Conservation (phyloP, 2,113 vertebrate genomes). For the Dromiciops gliroides region DNA sequence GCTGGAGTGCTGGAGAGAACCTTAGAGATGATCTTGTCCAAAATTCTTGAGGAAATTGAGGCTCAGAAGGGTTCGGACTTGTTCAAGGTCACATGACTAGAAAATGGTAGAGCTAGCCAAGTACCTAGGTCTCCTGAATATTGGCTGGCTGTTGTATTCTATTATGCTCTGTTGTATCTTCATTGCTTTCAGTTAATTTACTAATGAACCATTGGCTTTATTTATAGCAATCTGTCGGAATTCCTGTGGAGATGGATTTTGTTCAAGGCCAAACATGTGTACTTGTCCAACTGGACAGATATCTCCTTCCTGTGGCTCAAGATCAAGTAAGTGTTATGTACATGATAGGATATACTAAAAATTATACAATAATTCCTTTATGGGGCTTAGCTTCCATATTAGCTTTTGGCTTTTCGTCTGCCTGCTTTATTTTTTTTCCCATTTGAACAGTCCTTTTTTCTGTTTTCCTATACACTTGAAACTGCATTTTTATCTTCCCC, state of each 20-base stretch:
- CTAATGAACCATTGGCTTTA: constrained; percentile 73
- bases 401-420: constrained; percentile 61
- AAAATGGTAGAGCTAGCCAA: not conserved
- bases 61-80: not conserved
- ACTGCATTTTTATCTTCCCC: constrained; percentile 45
- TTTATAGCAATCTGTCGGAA: constrained; percentile 96
- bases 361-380: not conserved
- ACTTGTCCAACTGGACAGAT: constrained; percentile 97
- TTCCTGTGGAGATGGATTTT: constrained; percentile 98
- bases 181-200: constrained; percentile 42
- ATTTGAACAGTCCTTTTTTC: constrained; percentile 73
- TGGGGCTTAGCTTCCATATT: not conserved
- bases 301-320: constrained; percentile 95
- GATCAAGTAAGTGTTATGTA: constrained; percentile 91
- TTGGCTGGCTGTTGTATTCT: constrained; percentile 17
- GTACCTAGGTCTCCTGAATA: not conserved
- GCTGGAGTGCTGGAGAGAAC: not conserved
- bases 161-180: not conserved
- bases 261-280: constrained; percentile 99
- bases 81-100: not conserved
- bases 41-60: not conserved
- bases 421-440: constrained; percentile 34
- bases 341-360: constrained; percentile 29
- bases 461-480: constrained; percentile 59
- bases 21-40: not conserved